Conservation (phyloP, 2,888 invertebrate species). For the Bugulina stolonifera region DNA sequence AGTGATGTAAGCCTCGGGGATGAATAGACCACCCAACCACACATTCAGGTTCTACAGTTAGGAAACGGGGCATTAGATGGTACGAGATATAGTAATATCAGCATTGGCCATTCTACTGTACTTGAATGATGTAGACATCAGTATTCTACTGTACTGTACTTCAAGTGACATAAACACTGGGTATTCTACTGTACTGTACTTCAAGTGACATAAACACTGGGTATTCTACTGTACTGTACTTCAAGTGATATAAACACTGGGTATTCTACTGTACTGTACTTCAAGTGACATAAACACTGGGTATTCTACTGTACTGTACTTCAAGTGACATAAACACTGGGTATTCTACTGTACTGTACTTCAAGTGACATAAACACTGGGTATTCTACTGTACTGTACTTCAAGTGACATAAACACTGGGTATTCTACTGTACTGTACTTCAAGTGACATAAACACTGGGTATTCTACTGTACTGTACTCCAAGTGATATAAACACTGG, state of each 20-base stretch:
- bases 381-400: conserved; percentile 55
- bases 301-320: neutral
- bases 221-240: neutral
- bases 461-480: neutral
- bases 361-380: neutral
- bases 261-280: conserved; percentile 55
- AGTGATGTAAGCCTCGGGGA: conserved; percentile 98
- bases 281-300: neutral
- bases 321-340: neutral
- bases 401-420: neutral
- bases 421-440: neutral
- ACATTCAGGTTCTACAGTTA: conserved; percentile 64
- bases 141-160: too few species aligned
- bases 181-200: neutral
- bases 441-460: neutral
- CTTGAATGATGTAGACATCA: conserved; percentile 21
- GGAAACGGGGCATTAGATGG: too few species aligned
- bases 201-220: neutral
- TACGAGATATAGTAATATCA: neutral
- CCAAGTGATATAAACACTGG: neutral
- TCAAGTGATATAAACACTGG: neutral
- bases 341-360: neutral
- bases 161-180: neutral
- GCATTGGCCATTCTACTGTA: too few species aligned
- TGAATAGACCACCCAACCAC: conserved; percentile 94